These are phyloP conservation scores for Percopsis transmontana DNA, from an alignment of 2,113 vertebrate genomes.

Conservation along the genomic window DNA sequence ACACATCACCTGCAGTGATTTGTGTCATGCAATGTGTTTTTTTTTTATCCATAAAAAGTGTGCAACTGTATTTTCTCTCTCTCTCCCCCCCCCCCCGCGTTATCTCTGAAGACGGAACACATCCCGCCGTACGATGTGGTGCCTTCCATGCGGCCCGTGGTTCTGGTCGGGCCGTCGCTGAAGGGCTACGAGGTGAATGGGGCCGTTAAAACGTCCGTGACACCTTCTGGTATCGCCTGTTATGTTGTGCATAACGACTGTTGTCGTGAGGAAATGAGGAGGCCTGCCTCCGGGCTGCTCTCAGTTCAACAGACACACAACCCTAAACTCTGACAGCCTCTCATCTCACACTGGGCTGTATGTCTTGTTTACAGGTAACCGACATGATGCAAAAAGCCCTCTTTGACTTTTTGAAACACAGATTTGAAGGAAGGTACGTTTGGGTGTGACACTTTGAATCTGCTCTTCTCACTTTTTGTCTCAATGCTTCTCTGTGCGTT, in stretches of 20 bases:
- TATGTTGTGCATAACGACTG: no score
- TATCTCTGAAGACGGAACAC: conserved; percentile 84
- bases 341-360: no score
- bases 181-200: conserved; percentile 94
- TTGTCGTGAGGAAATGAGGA: no score
- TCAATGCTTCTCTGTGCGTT: neutral
- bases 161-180: conserved; percentile 92
- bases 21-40: no score
- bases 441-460: neutral
- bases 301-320: no score
- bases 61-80: no score
- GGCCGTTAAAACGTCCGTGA: neutral
- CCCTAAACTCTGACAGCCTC: neutral
- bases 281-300: no score
- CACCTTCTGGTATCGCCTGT: no score
- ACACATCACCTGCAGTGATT: no score
- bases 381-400: conserved; percentile 99
- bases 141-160: conserved; percentile 96
- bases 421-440: conserved; percentile 93
- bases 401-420: conserved; percentile 96
- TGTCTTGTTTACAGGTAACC: conserved; percentile 80
- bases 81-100: conserved; percentile 12
- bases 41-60: no score
- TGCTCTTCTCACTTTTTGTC: no score
- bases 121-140: conserved; percentile 93